Conservation (phyloP, 2,797 vertebrate species). For the Neomorphus geoffroyi region DNA sequence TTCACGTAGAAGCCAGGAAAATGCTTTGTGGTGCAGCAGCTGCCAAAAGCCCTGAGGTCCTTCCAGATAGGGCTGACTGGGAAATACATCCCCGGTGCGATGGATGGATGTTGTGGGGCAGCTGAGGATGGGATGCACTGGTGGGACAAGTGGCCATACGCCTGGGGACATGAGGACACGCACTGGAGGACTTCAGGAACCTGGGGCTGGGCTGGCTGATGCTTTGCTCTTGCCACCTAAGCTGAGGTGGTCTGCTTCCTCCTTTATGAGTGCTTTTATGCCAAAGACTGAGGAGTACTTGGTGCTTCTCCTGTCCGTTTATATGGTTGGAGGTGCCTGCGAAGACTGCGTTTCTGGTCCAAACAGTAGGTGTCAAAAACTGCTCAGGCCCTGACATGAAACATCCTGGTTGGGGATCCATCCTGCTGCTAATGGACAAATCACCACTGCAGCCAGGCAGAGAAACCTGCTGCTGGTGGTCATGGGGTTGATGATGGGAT, state of each 20-base stretch:
- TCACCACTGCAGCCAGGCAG: background rate
- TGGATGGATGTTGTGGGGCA: background rate
- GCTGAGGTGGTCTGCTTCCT: background rate
- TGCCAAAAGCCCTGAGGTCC: background rate
- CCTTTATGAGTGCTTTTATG: background rate
- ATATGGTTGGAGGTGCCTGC: background rate
- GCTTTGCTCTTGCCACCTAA: background rate
- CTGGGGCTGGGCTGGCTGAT: background rate
- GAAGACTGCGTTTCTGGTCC: background rate
- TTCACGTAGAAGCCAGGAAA: background rate
- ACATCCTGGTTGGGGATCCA: background rate
- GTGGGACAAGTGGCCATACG: background rate
- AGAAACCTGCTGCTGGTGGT: background rate
- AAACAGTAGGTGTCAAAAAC: background rate
- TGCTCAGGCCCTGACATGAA: background rate
- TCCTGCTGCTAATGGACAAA: background rate
- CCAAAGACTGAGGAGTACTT: background rate
- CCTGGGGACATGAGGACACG: background rate
- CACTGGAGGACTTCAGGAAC: accelerated
- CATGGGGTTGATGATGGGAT: accelerated
- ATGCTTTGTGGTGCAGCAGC: background rate
- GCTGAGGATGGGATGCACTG: background rate
- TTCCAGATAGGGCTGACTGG: background rate
- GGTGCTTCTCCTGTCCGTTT: background rate
- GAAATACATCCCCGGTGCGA: accelerated